Evolutionary conservation across 2,113 vertebrate genomes (phyloP), one percentile per base, ranked within the genome.

Genomic region (Chaetodon trifascialis): DNA sequence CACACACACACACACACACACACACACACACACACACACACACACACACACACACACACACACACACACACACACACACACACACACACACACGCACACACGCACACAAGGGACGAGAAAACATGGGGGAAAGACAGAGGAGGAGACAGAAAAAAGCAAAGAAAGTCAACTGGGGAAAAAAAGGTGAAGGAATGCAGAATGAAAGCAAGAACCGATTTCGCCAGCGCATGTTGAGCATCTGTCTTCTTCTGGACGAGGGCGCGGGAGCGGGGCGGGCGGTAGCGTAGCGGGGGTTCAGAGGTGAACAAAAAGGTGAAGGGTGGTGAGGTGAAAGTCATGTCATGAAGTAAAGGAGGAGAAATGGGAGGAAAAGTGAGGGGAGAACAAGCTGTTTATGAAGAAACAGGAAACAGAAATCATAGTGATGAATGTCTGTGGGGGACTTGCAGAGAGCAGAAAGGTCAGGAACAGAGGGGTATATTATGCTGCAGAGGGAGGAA

Each of bases 161-260:
- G 23, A 87, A 47, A 63, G 15, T 42, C 38, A 70, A 49, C 36
- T 47, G 12, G 2, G 30, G 49, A 73, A 79, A 51, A 67, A 74
- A 54, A 21, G 44, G 36, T 15, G 30, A 5, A 80, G 66, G 76
- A 74, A 86, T 72, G 85, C 23, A 65, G 66, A 72, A 21, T 52
- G 65, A 75, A 83, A 80, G 58, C 38, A 84, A 78, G 62, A 84
- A 46, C 66, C 67, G 83, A 76, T 85, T 87, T 85, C 2, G 17
- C 40, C 46, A 59, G 59, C 4, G 36, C 55, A 84, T 85, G 82
- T 60, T 78, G 54, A 88, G 69, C 84, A 85, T 85, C 71, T 65
- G 74, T 87, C 69, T 80, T 15, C 40, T 62, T 34, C 68, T 72
- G 56, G 52, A 69, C 34, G 62, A 78, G 49, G 40, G 42, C 5